Base-by-base conservation (phyloP, 53 echinoderm and acorn worm species). In the Crossaster papposus region DNA sequence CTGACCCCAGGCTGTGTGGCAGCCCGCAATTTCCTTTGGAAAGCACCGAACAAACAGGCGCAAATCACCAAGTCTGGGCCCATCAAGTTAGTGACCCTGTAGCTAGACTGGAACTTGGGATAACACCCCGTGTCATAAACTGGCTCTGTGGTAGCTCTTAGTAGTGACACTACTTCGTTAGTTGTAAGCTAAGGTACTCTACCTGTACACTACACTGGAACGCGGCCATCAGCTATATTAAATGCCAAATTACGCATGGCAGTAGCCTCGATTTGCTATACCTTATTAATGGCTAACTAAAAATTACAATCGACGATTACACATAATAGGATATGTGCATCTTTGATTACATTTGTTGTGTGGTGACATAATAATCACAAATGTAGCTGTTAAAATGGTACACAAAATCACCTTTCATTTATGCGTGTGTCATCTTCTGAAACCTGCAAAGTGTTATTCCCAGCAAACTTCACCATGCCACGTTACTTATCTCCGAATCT, bases 21-120 rank as follows among this genome's bases (percentile, higher is more conserved):
- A 87, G 87, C 76, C 55, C 58, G 87, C 76, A 75, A 87, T 76
- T 87, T 87, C 77, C 76, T 85, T 87, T 78, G 78, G 87, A 50
- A 87, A 87, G 75, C 87, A 87, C 77, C 77, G 87, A 87, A 87
- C 87, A 87, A 87, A 87, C 87, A 77, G 87, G 87, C 87, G 74
- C 31, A 70, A 73, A 86, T 75, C 70, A 76, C 72, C 87, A 72
- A 77, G 87, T 75, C 76, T 75, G 87, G 87, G 77, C 87, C 87
- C 87, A 87, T 87, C 87, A 75, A 87, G 87, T 87, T 87, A 87
- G 87, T 87, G 87, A 87, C 87, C 87, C 87, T 87, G 77, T 87
- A 87, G 75, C 87, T 15, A 63, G 77, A 20, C 76, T 32, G 52
- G 34, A 87, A 87, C 87, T 64, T 87, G 77, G 75, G 72, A 38